These are phyloP conservation scores for Pristiophorus japonicus DNA, from an alignment of 2,113 vertebrate species.

Conservation along the genomic window DNA sequence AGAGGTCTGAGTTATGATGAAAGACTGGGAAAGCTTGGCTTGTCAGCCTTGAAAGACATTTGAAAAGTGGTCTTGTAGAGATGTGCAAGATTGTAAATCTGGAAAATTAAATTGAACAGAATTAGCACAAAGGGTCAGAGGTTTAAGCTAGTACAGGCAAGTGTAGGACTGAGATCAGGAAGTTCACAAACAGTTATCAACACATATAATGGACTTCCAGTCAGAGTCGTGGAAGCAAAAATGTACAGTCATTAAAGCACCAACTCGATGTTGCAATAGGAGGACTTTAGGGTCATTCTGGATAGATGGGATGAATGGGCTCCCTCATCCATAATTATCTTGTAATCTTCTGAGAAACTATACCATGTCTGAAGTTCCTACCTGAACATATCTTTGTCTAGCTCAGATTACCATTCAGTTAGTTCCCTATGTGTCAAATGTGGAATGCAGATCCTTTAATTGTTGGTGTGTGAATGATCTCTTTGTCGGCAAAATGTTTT, in stretches of 20 bases:
- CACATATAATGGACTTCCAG: not conserved
- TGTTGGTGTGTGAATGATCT: not conserved
- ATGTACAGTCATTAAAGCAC: not conserved
- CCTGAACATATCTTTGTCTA: not conserved
- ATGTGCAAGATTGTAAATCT: not conserved
- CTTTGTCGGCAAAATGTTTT: not conserved
- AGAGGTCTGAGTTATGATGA: too few species aligned
- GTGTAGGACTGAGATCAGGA: not conserved
- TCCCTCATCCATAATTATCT: too few species aligned
- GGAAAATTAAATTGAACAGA: not conserved
- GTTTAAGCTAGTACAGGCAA: not conserved
- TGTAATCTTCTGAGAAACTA: not conserved
- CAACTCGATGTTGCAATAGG: not conserved
- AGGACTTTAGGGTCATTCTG: not conserved
- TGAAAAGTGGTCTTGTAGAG: not conserved
- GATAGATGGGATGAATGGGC: not conserved
- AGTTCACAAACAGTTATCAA: not conserved
- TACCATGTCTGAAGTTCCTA: not conserved
- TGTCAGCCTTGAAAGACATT: not conserved
- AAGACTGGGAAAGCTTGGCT: too few species aligned
- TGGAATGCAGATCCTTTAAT: not conserved
- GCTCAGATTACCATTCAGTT: too few species aligned
- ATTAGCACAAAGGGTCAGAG: not conserved
- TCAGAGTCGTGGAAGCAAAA: not conserved
- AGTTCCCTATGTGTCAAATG: too few species aligned